Conservation (phyloP, 2,113 vertebrate genomes). For the Etheostoma spectabile region DNA sequence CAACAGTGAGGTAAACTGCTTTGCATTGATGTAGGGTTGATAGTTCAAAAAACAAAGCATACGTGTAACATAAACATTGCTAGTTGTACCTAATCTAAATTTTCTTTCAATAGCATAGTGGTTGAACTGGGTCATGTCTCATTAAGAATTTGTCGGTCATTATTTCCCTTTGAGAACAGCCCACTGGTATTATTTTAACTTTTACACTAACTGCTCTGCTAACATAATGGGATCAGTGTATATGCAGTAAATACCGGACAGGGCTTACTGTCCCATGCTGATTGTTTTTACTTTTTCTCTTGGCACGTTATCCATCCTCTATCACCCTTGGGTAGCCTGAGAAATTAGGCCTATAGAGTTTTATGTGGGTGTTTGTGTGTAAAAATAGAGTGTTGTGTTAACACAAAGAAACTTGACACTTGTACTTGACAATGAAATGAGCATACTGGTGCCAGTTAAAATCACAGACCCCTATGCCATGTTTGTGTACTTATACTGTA, state of each 20-base stretch:
- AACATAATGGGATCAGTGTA: conserved; percentile 14
- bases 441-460: background rate
- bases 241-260: conserved; percentile 1
- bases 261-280: conserved; percentile 1
- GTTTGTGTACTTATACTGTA: too few species aligned
- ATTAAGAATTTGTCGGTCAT: background rate
- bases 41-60: background rate
- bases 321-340: background rate
- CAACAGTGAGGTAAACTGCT: background rate
- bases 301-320: conserved; percentile 24
- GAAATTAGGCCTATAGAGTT: background rate
- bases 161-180: background rate
- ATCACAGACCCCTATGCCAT: background rate
- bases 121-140: background rate
- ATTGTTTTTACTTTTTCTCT: conserved; percentile 27
- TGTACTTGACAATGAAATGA: conserved; percentile 5
- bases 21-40: background rate
- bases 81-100: background rate
- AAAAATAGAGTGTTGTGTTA: conserved; percentile 2
- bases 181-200: background rate
- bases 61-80: background rate
- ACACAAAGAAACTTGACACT: background rate
- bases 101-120: background rate
- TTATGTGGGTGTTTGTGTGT: background rate
- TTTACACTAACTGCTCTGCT: background rate